Base-by-base conservation (phyloP, 2,113 vertebrate species). In the Neomonachus schauinslandi region DNA sequence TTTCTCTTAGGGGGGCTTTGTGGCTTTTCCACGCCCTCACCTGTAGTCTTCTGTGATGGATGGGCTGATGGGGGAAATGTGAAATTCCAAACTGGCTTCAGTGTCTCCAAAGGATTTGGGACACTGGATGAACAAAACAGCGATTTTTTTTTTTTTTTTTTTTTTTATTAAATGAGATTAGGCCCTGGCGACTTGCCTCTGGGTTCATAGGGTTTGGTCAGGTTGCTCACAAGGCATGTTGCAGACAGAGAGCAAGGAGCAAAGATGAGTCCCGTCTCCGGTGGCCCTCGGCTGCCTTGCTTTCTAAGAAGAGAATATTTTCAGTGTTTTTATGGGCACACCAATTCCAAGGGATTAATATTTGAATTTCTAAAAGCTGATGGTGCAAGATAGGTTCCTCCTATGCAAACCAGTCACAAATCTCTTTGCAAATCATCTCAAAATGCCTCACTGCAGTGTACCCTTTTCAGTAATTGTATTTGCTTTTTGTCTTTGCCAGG, bases 221-320 rank as follows among this genome's bases (percentile, higher is more conserved):
- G 88, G 89, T 1, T 77, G 89, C 96, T 97, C 94, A 65, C 92
- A 94, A 94, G 98, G 95, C 89, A 46, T 65, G 59, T 92, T 69
- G 2, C 76, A 85, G 97, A 97, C 98, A 90, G 97, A 90, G 77
- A 91, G 93, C 65, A 42, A 88, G 89, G 97, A 97, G 93, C 95
- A 94, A 94, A 90, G 74, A 31, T 71, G 95, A 96, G 97, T 81
- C 95, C 76, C 82, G 85, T 84, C 63, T 86, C 0, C 79, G 63
- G 81, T 19, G 13, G 53, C 77, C 89, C 84, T 85, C 88, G 36
- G 2, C 65, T 51, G 55, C 55, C 36, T 94, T 67, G 46, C 71
- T 93, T 86, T 46, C 51, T 72, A 81, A 85, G 76, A 86, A 94
- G 81, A 79, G 11, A 67, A 18, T 61, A 83, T 72, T 94, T 81